Evolutionary conservation across 1,140 invertebrate species (phyloP), one percentile per base, ranked within the genome.

Genomic region (Eurytemora carolleeae): DNA sequence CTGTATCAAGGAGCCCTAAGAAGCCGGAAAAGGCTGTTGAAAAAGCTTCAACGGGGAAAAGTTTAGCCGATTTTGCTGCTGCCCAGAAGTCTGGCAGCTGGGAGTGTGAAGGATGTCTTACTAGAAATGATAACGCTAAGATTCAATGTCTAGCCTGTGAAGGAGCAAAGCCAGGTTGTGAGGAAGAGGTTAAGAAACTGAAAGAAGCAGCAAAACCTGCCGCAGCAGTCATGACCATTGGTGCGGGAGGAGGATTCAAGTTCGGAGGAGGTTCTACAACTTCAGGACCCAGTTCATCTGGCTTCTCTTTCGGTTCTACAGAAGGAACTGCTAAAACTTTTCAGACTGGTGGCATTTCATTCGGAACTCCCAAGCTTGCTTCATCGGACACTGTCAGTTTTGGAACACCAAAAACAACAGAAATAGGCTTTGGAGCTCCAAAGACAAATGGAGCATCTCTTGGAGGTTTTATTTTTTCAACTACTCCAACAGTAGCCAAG

Each of bases 111-210:
- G 68, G 61, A 2, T 80, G 78, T 67, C 72, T 71, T 52, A 67
- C 76, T 1, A 64, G 66, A 17, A 79, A 79, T 68, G 66, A 71
- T 12, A 66, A 65, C 3, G 67, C 69, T 52, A 64, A 66, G 18
- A 65, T 58, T 2, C 69, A 69, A 53, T 85, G 83, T 68, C 65
- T 71, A 1, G 77, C 80, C 3, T 85, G 83, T 75, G 72, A 66
- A 65, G 73, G 67, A 64, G 67, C 63, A 62, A 77, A 71, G 67
- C 75, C 68, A 55, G 68, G 55, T 64, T 71, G 25, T 61, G 70
- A 64, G 61, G 64, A 25, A 57, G 26, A 61, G 12, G 53, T 23
- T 3, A 59, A 59, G 58, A 31, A 23, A 18, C 19, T 18, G 7
- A 24, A 22, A 24, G 53, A 62, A 19, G 53, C 53, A 12, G 20